Base-by-base conservation (phyloP, 2,797 vertebrate species). In the Girardinus metallicus region DNA sequence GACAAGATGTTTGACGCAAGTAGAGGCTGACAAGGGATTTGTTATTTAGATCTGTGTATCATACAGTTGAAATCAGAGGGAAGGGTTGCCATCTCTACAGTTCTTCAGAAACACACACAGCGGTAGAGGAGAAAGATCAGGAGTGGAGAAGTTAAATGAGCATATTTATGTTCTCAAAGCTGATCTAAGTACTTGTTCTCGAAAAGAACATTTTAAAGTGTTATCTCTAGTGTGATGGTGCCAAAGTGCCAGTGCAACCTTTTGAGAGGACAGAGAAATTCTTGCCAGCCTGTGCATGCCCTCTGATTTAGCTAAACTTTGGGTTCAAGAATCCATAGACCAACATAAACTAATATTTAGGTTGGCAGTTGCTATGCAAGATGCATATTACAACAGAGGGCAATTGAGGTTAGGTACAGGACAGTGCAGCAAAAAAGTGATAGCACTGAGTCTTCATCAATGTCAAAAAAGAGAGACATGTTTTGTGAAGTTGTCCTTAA, bases 1-100 rank as follows among this genome's bases (percentile, higher is more conserved):
- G 75, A 85, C 62, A 75, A 34, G 11, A 36, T 31, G 70, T n/a
- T 2, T 90, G 89, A 89, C 83, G 78, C 77, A 88, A 1, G 8
- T 44, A 62, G 23, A 26, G 18, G 49, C 57, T 66, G 34, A 36
- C 5, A 13, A 74, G 66, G 70, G 51, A 78, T 36, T 80, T 80
- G 70, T 80, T 51, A 66, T 82, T 85, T 49, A 51, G 47, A 74
- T 23, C 23, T 47, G 57, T 83, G 82, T 76, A 72, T 85, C n/a
- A 81, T 53, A 62, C 11, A 46, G 60, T 73, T 80, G 73, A 51
- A 62, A 12, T 68, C 68, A 76, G 29, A 2, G 10, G 31, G 83
- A 64, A 5, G 10, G 12, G 68, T 74, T 84, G 78, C 73, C 86
- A 29, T 34, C 5, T 3, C 2, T 64, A 29, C 71, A 72, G 23